Base-by-base conservation (phyloP, 37 sponge, comb jelly and placozoan genomes). In the Axinella damicornis region DNA sequence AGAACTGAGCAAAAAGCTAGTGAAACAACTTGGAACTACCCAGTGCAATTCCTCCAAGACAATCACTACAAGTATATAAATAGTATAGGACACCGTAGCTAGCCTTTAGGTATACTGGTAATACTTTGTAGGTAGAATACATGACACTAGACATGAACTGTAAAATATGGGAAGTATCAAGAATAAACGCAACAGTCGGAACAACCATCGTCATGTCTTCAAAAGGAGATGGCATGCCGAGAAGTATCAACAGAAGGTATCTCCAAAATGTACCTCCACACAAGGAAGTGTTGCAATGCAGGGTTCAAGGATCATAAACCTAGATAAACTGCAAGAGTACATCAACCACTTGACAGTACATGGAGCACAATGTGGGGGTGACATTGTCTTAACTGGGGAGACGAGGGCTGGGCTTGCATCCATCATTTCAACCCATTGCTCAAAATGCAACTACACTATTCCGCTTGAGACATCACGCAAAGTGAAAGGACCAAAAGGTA, bases 381-480 rank as follows among this genome's bases (percentile, higher is more conserved):
- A 5, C 16, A 12, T 69, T 69, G 6, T 12, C 9, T 35, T 69
- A 4, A 32, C 5, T 33, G 70, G 37, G 6, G 70, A 69, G 16
- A 2, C 6, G 13, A 31, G 70, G 37, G 37, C 6, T 69, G 70
- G 70, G 2, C 70, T 69, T 36, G 33, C 70, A 11, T 69, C 70
- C 5, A 15, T 69, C 35, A 69, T 69, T 5, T 76, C 77, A 52
- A 57, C 57, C 22, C 4, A 57, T 35, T 14, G 77, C 53, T 20
- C 38, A 6, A 25, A 58, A 30, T 76, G 62, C 56, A 57, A 5
- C 62, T 12, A 46, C 46, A 46, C 46, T 12, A 9, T 46, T 46
- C 9, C 2, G 21, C 5, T 81, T 15, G 67, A 63, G 46, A 70
- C 82, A 64, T 79, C 80, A 65, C 16, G 22, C 20, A 79, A 79